Evolutionary conservation across 1,140 invertebrate genomes (phyloP), one percentile per base, ranked within the genome.

Genomic region (Coenobita brevimanus): DNA sequence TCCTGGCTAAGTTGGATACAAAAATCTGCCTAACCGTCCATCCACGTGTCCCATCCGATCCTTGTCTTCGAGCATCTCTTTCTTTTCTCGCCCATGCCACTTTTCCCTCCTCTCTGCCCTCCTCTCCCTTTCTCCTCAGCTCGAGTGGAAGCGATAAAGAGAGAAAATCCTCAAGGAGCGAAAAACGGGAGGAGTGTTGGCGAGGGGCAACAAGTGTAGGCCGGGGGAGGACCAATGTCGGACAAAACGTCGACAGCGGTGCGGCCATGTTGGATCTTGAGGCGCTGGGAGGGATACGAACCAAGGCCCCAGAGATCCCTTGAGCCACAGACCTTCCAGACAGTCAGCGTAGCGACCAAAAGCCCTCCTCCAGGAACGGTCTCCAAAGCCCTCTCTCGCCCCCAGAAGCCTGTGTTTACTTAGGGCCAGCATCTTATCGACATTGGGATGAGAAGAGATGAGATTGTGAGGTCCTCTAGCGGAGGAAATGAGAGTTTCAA

Each of bases 361-460:
- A 86, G 73, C 73, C 43, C 83, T 36, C 46, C 83, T 79, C 54
- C 60, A 43, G 73, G n/a, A 75, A 30, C 38, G 69, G 73, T 78
- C 38, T 38, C 83, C 83, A 86, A 86, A 86, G 83, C 43, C 54
- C 83, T 86, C 71, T 86, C 83, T 86, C 54, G 83, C 83, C 54
- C 83, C 71, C 75, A 87, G 67, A 79, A 79, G 84, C 75, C 67
- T 64, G 78, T 90, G 89, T 90, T 90, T 88, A 87, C 89, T 88
- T 88, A 89, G 87, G 85, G 82, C 86, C 89, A 90, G 89, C 89
- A 90, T 90, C 89, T 90, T 89, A 90, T 90, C 89, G 89, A 90
- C 89, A 88, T 88, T 82, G 86, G 89, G 89, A 90, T 90, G 89
- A 90, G 89, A 85, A 90, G 89, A 90, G 89, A 90, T 90, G 89